phyloP scores from a whole-genome alignment of 2,888 invertebrate genomes.

The Falcaria lacertinaria region DNA sequence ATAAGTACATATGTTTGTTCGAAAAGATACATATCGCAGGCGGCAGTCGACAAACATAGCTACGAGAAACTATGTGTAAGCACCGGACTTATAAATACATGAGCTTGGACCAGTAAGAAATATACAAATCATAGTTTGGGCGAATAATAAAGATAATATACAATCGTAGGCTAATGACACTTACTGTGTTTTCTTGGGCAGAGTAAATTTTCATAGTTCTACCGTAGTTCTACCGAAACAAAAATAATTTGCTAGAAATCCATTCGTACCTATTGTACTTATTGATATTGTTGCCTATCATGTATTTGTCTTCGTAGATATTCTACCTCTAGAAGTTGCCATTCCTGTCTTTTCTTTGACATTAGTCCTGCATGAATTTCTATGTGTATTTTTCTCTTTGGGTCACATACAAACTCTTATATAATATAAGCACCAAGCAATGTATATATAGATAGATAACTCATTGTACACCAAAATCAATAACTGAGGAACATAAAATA shows the following conservation, averaged over 20 bases:
- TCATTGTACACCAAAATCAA: too few species aligned
- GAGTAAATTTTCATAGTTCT: too few species aligned
- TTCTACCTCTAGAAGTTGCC: neutral
- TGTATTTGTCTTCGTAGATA: neutral
- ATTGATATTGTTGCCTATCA: neutral
- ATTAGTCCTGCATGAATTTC: neutral
- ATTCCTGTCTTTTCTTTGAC: neutral
- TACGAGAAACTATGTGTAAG: slow-evolving; percentile 39
- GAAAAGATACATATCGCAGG: slow-evolving; percentile 68
- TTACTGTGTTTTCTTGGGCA: too few species aligned
- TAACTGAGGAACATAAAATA: too few species aligned
- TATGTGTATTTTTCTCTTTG: too few species aligned
- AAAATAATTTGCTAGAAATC: too few species aligned
- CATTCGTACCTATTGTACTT: neutral
- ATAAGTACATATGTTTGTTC: slow-evolving; percentile 57
- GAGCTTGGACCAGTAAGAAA: neutral
- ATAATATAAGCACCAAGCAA: too few species aligned
- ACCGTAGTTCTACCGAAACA: too few species aligned
- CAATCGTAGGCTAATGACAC: too few species aligned
- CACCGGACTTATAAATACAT: neutral
- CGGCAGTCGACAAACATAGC: slow-evolving; percentile 70
- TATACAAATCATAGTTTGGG: neutral
- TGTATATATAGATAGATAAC: too few species aligned
- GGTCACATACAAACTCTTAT: too few species aligned
- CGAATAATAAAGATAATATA: too few species aligned